Percentiles rank a stretch among this genome's conserved stretches.
phyloP scores from a whole-genome alignment of 2,888 invertebrate species.

The Drosophila kanekoi region DNA sequence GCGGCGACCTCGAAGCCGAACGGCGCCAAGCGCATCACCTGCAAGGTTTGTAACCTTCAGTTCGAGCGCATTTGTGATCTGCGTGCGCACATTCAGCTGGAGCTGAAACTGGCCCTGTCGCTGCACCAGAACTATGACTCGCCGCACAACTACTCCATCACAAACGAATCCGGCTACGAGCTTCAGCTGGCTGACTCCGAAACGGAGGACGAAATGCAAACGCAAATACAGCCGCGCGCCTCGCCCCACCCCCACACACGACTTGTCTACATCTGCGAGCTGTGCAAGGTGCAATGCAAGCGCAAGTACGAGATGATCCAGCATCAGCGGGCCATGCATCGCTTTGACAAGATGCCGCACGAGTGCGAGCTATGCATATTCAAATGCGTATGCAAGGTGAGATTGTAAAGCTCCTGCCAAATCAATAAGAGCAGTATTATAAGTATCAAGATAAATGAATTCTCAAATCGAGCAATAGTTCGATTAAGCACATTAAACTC shows the following conservation, averaged over 20 bases:
- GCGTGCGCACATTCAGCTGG: slow-evolving; percentile 73
- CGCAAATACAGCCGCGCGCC: slow-evolving; percentile 20
- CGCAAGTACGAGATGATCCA: slow-evolving; percentile 82
- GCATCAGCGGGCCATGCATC: slow-evolving; percentile 82
- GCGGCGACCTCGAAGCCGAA: slow-evolving; percentile 78
- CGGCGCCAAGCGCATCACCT: slow-evolving; percentile 75
- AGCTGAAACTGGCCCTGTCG: slow-evolving; percentile 57
- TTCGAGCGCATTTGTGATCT: slow-evolving; percentile 72
- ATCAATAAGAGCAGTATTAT: too few species aligned
- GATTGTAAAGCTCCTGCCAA: too few species aligned
- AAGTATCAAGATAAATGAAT: too few species aligned
- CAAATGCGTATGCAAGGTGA: slow-evolving; percentile 85
- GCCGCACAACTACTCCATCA: slow-evolving; percentile 80
- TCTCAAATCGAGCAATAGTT: too few species aligned
- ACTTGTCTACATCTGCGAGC: slow-evolving; percentile 72
- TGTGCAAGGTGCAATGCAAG: slow-evolving; percentile 79
- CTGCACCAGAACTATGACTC: slow-evolving; percentile 67
- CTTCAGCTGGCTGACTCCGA: slow-evolving; percentile 84
- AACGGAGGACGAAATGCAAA: slow-evolving; percentile 79
- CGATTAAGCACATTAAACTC: too few species aligned
- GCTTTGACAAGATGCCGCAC: slow-evolving; percentile 86
- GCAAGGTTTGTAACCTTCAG: slow-evolving; percentile 76
- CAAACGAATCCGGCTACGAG: slow-evolving; percentile 83
- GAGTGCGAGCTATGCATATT: slow-evolving; percentile 87
- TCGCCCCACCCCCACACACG: slow-evolving; percentile 16